A percentile compares a stretch with the other conserved stretches of the same genome.
Conservation (phyloP, 2,888 invertebrate species). For the Xestobium rufovillosum region DNA sequence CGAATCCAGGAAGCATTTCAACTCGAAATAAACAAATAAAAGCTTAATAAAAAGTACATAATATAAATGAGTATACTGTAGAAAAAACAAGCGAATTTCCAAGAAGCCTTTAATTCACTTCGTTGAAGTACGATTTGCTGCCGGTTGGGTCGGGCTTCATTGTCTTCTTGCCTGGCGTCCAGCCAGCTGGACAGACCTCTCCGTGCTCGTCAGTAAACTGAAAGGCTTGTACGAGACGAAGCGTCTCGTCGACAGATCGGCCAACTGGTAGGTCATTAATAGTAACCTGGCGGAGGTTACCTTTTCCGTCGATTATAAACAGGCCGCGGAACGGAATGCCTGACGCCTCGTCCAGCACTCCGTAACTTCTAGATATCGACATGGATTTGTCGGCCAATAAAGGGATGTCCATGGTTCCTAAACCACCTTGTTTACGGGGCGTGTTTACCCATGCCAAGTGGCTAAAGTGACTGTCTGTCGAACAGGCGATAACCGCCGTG, state of each 20-base stretch:
- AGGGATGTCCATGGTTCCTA: slow-evolving; percentile 92
- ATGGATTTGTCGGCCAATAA: slow-evolving; percentile 87
- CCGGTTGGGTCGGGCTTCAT: slow-evolving; percentile 83
- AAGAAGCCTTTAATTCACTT: slow-evolving; percentile 25
- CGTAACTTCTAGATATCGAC: slow-evolving; percentile 79
- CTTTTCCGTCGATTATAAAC: slow-evolving; percentile 87
- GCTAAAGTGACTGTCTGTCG: slow-evolving; percentile 94
- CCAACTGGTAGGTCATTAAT: slow-evolving; percentile 97
- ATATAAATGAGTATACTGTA: too few species aligned
- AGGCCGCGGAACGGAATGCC: slow-evolving; percentile 92
- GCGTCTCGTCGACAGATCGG: slow-evolving; percentile 81
- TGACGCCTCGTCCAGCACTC: slow-evolving; percentile 82
- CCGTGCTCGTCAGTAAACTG: slow-evolving; percentile 92
- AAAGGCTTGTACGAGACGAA: slow-evolving; percentile 94
- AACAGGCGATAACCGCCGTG: slow-evolving; percentile 83
- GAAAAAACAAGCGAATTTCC: too few species aligned
- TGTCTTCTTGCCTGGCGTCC: slow-evolving; percentile 87
- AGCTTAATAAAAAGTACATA: too few species aligned
- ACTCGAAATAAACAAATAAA: too few species aligned
- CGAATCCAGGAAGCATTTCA: too few species aligned
- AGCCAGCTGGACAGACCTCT: slow-evolving; percentile 91
- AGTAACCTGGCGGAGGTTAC: slow-evolving; percentile 87
- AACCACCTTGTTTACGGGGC: slow-evolving; percentile 87
- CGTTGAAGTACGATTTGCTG: slow-evolving; percentile 66
- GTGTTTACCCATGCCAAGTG: slow-evolving; percentile 97